Evolutionary conservation across 2,113 vertebrate species (phyloP).

Genomic region (Arenaria interpres): DNA sequence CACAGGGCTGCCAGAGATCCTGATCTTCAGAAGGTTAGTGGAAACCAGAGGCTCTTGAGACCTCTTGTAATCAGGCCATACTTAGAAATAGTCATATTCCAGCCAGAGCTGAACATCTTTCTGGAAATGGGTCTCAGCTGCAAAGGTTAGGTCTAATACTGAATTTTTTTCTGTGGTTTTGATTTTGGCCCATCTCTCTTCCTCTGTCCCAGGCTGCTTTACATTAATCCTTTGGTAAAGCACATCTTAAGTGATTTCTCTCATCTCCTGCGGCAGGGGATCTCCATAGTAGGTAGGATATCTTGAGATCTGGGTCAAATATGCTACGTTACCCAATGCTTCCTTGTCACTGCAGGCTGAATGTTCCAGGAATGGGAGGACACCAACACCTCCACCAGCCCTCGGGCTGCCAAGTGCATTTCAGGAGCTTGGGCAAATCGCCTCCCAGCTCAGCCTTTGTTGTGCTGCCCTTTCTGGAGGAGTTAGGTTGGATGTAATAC

Average conservation of each 20-base stretch:
- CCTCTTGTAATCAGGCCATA: background rate
- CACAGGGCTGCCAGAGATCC: constrained; percentile 43
- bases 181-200: background rate
- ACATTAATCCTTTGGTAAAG: background rate
- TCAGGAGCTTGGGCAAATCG: background rate
- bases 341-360: background rate
- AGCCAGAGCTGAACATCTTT: constrained; percentile 44
- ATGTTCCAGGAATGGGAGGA: background rate
- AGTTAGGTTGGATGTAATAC: background rate
- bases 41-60: constrained; percentile 41
- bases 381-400: background rate
- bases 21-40: constrained; percentile 37
- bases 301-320: background rate
- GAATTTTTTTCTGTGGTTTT: background rate
- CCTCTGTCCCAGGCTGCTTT: background rate
- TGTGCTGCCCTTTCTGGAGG: background rate
- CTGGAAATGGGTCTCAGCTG: constrained; percentile 64
- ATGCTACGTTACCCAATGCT: background rate
- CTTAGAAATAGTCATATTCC: constrained; percentile 1
- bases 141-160: background rate
- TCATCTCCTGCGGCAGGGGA: background rate
- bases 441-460: background rate
- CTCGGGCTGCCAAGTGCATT: background rate
- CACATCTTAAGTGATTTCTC: background rate
- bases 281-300: background rate